phyloP scores from a whole-genome alignment of 2,888 invertebrate species.

The Cataglyphis cursor region DNA sequence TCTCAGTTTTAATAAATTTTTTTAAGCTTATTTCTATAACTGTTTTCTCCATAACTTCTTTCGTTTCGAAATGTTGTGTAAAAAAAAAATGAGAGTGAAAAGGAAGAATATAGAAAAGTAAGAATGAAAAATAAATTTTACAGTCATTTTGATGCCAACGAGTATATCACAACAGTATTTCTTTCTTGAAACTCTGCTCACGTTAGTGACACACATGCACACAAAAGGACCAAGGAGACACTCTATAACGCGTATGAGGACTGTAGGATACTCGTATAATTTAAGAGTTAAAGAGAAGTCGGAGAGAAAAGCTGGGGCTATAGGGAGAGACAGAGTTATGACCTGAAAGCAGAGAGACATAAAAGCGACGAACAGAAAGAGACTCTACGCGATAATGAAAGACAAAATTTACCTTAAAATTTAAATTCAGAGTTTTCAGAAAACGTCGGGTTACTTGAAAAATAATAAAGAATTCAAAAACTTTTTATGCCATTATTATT shows the following conservation, averaged over 20 bases:
- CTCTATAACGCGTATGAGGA: constrained; percentile 47
- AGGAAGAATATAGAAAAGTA: no score
- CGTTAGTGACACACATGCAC: constrained; percentile 48
- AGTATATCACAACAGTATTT: constrained; percentile 46
- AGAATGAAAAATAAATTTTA: constrained; percentile 5
- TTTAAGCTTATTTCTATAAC: neutral
- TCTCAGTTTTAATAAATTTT: neutral
- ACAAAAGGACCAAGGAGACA: constrained; percentile 37
- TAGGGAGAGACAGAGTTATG: constrained; percentile 30
- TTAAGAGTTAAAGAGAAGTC: constrained; percentile 59
- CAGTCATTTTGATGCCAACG: constrained; percentile 38
- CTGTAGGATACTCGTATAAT: constrained; percentile 50
- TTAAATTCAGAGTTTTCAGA: neutral
- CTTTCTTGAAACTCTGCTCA: constrained; percentile 39
- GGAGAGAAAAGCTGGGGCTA: constrained; percentile 44
- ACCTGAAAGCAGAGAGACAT: constrained; percentile 30
- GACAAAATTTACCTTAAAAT: constrained; percentile 33
- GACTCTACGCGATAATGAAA: constrained; percentile 31
- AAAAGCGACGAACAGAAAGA: constrained; percentile 31
- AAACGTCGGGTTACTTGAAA: neutral
- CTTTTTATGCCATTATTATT: neutral
- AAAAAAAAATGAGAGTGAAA: neutral
- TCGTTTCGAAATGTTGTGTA: neutral
- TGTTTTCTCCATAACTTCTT: neutral
- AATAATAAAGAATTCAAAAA: constrained; percentile 10